phyloP scores from a whole-genome alignment of 1,140 invertebrate genomes.

The Apocrypta bakeri region DNA sequence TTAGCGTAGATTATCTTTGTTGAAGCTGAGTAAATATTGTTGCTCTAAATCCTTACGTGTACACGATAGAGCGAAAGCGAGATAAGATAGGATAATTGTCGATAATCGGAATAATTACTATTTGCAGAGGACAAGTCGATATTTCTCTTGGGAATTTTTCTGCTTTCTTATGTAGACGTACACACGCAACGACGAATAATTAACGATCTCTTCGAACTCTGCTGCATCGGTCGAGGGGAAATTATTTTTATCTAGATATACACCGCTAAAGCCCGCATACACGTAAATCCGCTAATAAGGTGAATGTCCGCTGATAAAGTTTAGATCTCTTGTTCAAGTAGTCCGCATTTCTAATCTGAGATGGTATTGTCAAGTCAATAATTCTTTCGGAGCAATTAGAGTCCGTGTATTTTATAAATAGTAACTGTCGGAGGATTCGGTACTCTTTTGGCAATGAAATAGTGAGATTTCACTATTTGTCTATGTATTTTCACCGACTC shows the following conservation, averaged over 20 bases:
- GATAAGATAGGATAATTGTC: neutral
- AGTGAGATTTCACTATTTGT: no score
- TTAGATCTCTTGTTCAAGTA: neutral
- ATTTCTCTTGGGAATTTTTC: neutral
- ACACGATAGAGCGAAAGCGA: no score
- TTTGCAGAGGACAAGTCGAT: neutral
- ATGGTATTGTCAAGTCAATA: neutral
- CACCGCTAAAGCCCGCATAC: neutral
- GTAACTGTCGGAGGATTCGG: no score
- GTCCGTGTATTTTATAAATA: neutral
- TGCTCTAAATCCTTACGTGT: neutral
- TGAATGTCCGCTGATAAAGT: slow-evolving; percentile 1
- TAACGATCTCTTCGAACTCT: neutral
- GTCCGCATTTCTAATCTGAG: neutral
- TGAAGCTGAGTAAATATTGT: no score
- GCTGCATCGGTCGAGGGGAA: neutral
- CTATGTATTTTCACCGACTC: no score
- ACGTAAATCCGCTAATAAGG: slow-evolving; percentile 2
- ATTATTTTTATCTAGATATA: neutral
- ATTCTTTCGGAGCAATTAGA: slow-evolving; percentile 15
- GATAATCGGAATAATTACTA: neutral
- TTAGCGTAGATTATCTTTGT: no score
- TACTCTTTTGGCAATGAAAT: no score
- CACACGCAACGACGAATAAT: neutral
- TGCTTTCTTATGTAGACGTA: no score